Conservation (phyloP, 2,113 vertebrate species). For the Sylvietta virens region DNA sequence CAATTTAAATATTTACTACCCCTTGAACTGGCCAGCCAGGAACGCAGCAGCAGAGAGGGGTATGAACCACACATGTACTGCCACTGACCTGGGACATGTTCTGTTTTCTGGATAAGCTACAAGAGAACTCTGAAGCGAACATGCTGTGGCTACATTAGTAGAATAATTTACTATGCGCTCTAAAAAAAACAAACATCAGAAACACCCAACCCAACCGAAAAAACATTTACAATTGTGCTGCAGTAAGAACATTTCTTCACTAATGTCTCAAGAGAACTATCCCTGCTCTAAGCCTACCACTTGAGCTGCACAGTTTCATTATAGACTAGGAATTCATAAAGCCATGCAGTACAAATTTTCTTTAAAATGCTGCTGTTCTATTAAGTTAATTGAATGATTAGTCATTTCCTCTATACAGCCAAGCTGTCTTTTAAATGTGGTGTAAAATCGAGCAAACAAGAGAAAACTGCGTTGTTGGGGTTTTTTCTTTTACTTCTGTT, state of each 20-base stretch:
- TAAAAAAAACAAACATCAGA: not conserved
- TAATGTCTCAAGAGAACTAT: not conserved
- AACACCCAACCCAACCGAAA: not conserved
- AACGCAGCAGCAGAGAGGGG: not conserved
- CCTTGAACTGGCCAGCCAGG: conserved; percentile 13
- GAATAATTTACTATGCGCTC: not conserved
- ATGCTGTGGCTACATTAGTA: not conserved
- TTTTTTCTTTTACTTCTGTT: not conserved
- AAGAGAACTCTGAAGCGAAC: not conserved
- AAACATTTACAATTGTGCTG: not conserved
- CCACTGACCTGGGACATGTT: not conserved
- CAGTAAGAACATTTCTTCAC: not conserved
- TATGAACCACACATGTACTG: not conserved
- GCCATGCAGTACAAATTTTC: not conserved
- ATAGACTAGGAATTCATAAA: not conserved
- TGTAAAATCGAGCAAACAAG: not conserved
- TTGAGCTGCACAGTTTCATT: not conserved
- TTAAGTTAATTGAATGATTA: not conserved
- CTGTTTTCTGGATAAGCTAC: not conserved
- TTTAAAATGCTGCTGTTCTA: not conserved
- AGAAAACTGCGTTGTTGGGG: not conserved
- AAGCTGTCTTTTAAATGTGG: not conserved
- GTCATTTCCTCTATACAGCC: not conserved
- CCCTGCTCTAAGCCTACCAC: not conserved
- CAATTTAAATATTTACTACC: conserved; percentile 56